A percentile compares a stretch with the other conserved stretches of the same genome.
These are phyloP conservation scores for Poecilus cupreus DNA, from an alignment of 2,888 invertebrate species.

Conservation along the genomic window DNA sequence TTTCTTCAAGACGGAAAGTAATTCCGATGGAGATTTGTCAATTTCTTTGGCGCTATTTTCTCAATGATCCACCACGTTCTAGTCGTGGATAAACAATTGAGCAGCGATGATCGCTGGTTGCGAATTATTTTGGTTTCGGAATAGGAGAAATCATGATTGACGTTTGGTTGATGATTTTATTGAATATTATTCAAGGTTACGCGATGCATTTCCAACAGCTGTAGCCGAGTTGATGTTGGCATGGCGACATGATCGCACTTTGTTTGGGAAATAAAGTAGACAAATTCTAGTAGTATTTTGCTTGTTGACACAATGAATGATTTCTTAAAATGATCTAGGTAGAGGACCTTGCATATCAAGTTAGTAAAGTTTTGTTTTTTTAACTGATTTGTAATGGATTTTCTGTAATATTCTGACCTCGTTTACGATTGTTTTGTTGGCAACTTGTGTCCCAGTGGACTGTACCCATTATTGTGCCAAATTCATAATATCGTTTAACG, in stretches of 20 bases:
- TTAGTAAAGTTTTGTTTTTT: conserved; percentile 39
- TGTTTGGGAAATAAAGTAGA: conserved; percentile 29
- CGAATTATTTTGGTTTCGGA: conserved; percentile 17
- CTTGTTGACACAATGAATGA: conserved; percentile 24
- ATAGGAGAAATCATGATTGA: conserved; percentile 22
- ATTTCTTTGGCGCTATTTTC: conserved; percentile 43
- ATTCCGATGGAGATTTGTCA: conserved; percentile 31
- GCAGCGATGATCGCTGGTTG: conserved; percentile 10
- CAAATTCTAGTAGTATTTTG: background rate
- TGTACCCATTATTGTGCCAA: conserved; percentile 55
- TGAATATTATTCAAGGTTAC: conserved; percentile 21
- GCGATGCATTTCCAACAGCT: conserved; percentile 29
- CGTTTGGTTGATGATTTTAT: conserved; percentile 1
- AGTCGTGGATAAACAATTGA: conserved; percentile 36
- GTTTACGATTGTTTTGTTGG: conserved; percentile 56
- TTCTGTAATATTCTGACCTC: conserved; percentile 50
- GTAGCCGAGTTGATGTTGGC: conserved; percentile 29
- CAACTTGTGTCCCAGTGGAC: conserved; percentile 36
- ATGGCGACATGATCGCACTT: background rate
- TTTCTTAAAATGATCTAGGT: conserved; percentile 30
- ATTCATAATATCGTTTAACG: conserved; percentile 15
- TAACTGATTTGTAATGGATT: conserved; percentile 40
- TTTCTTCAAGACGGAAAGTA: conserved; percentile 13
- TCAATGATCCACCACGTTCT: conserved; percentile 38
- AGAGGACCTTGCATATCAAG: conserved; percentile 52